Conservation (phyloP, 1,140 invertebrate genomes). For the Drosophila parvula region DNA sequence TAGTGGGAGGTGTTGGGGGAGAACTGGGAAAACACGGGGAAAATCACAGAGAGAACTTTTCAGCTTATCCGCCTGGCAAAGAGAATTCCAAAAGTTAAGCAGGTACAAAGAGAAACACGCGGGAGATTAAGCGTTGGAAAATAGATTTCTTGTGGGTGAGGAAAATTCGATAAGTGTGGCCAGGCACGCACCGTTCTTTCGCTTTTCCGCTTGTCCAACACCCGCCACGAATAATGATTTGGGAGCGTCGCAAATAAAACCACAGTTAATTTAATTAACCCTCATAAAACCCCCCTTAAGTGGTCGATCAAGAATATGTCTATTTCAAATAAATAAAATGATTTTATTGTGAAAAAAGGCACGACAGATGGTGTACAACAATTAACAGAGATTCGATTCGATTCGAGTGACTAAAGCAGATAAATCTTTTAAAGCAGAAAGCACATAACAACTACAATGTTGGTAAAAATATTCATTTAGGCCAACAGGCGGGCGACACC, state of each 20-base stretch:
- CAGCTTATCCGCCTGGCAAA: slow-evolving; percentile 32
- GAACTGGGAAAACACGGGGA: slow-evolving; percentile 12
- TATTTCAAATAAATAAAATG: slow-evolving; percentile 23
- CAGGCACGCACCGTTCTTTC: slow-evolving; percentile 44
- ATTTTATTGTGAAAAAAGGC: slow-evolving; percentile 28
- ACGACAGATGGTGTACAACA: slow-evolving; percentile 22
- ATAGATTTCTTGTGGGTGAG: slow-evolving; percentile 23
- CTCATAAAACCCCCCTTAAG: slow-evolving; percentile 1
- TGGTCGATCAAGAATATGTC: slow-evolving; percentile 14
- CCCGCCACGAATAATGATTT: background rate
- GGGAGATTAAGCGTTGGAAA: slow-evolving; percentile 13
- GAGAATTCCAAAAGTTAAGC: slow-evolving; percentile 54
- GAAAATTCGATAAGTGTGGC: slow-evolving; percentile 42
- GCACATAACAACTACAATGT: slow-evolving; percentile 27
- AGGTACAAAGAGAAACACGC: slow-evolving; percentile 37
- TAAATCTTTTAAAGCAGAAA: slow-evolving; percentile 4
- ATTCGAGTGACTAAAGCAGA: slow-evolving; percentile 12
- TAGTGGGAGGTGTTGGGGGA: slow-evolving; percentile 10
- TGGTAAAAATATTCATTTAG: slow-evolving; percentile 30
- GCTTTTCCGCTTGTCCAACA: slow-evolving; percentile 3
- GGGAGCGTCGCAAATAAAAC: slow-evolving; percentile 6
- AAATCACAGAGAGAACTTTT: slow-evolving; percentile 36
- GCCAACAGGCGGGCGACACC: slow-evolving; percentile 69
- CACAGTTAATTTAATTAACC: slow-evolving; percentile 16
- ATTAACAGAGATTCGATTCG: slow-evolving; percentile 21